phyloP scores from a whole-genome alignment of 1,140 invertebrate genomes.

The Pseudomyrmex gracilis region DNA sequence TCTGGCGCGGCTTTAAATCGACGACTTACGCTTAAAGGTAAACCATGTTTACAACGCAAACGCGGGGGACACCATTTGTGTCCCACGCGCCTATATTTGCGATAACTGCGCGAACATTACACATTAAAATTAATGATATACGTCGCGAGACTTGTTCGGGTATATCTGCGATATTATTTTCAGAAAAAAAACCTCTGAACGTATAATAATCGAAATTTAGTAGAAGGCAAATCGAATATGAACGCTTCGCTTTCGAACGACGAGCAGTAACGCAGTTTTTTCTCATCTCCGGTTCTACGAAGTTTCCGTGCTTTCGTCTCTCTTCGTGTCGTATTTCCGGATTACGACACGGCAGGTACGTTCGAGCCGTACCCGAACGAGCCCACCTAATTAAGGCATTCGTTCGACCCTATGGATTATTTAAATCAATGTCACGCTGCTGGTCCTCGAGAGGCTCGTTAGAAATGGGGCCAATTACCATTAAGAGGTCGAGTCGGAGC shows the following conservation, averaged over 20 bases:
- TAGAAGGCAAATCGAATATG: not conserved
- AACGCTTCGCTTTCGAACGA: not conserved
- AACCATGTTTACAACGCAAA: conserved; percentile 40
- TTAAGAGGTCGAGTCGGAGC: conserved; percentile 66
- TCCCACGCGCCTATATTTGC: not conserved
- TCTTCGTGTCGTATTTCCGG: conserved; percentile 28
- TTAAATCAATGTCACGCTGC: conserved; percentile 75
- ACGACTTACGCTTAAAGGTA: conserved; percentile 44
- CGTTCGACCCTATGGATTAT: conserved; percentile 72
- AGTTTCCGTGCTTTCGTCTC: conserved; percentile 21
- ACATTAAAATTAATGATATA: conserved; percentile 4
- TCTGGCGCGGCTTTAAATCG: conserved; percentile 30
- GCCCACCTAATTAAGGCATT: conserved; percentile 69
- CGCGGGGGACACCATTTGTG: conserved; percentile 16
- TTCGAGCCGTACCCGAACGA: conserved; percentile 7
- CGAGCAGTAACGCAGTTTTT: conserved; percentile 10
- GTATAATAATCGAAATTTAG: too few relatives aligned
- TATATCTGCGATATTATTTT: not conserved
- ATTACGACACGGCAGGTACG: conserved; percentile 40
- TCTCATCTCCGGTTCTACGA: conserved; percentile 22
- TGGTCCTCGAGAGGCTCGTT: conserved; percentile 72
- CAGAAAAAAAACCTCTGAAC: not conserved
- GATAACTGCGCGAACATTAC: not conserved
- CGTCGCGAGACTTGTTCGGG: too few relatives aligned
- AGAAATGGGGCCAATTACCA: conserved; percentile 74